phyloP scores from a whole-genome alignment of 30 jellyfish, hydroid and myxozoan genomes.

The Aurelia sp. region DNA sequence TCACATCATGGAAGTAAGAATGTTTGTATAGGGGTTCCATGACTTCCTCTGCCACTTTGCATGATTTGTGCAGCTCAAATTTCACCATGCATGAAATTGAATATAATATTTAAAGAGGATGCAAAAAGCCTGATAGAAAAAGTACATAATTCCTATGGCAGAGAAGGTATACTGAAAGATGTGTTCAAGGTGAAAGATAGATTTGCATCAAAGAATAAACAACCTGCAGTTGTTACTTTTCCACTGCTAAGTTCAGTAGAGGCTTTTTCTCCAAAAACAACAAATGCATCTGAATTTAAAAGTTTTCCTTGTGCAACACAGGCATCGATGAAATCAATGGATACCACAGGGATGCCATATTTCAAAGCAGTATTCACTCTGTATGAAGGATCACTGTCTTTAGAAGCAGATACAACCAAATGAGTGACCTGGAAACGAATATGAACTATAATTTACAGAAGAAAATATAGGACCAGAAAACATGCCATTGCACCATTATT shows the following conservation, averaged over 20 bases:
- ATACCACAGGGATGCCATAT: slow-evolving; percentile 85
- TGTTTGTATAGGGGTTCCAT: too few relatives aligned
- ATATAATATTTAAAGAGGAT: too few relatives aligned
- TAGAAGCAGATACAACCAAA: slow-evolving; percentile 47
- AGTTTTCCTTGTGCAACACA: slow-evolving; percentile 48
- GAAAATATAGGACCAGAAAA: too few relatives aligned
- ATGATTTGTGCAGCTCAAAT: too few relatives aligned
- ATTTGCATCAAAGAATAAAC: background rate
- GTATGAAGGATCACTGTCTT: slow-evolving; percentile 71
- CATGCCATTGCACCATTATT: too few relatives aligned
- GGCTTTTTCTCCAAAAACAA: slow-evolving; percentile 44
- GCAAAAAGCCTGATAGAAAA: background rate
- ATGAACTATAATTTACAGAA: background rate
- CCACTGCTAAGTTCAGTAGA: slow-evolving; percentile 62
- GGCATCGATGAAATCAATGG: slow-evolving; percentile 49
- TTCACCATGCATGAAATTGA: too few relatives aligned
- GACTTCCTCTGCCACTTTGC: too few relatives aligned
- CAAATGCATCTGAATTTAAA: slow-evolving; percentile 38
- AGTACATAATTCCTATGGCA: background rate
- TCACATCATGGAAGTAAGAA: too few relatives aligned
- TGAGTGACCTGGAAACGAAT: slow-evolving; percentile 63
- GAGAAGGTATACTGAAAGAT: too few relatives aligned
- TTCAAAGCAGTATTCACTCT: slow-evolving; percentile 66
- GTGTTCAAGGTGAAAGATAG: background rate
- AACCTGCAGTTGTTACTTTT: slow-evolving; percentile 42